Conservation (phyloP, 1,140 invertebrate genomes). For the Eciton burchellii region DNA sequence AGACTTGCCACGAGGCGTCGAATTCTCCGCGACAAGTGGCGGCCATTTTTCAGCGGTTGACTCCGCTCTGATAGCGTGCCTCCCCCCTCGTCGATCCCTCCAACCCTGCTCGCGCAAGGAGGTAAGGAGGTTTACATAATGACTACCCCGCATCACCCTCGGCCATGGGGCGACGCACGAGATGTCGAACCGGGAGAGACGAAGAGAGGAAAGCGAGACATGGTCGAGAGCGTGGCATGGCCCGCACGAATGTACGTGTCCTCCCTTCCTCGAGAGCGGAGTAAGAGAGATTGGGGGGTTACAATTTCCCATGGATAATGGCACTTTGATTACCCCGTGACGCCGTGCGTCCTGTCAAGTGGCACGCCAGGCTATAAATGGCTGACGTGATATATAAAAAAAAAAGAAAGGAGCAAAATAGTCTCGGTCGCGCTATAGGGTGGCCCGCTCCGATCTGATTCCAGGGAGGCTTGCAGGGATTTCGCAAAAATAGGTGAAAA, state of each 20-base stretch:
- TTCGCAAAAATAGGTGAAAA: too few species aligned
- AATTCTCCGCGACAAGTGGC: constrained; percentile 66
- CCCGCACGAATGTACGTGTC: constrained; percentile 55
- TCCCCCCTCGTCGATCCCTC: constrained; percentile 78
- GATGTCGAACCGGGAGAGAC: constrained; percentile 3
- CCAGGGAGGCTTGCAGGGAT: not conserved
- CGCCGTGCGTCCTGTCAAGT: constrained; percentile 82
- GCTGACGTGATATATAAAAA: constrained; percentile 70
- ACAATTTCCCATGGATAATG: constrained; percentile 85
- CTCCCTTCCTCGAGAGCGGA: constrained; percentile 41
- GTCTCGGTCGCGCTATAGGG: constrained; percentile 32
- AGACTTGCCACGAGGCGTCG: constrained; percentile 30
- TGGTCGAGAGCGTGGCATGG: constrained; percentile 37
- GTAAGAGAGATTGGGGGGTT: constrained; percentile 73
- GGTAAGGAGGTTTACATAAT: constrained; percentile 66
- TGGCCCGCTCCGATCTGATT: constrained; percentile 2
- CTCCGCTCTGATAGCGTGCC: constrained; percentile 79
- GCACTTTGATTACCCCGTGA: constrained; percentile 85
- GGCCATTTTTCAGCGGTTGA: constrained; percentile 81
- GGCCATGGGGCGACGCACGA: constrained; percentile 14
- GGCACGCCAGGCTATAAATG: constrained; percentile 77
- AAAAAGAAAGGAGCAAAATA: constrained; percentile 63
- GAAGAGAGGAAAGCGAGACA: constrained; percentile 35
- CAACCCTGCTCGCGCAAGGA: constrained; percentile 60
- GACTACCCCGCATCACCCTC: constrained; percentile 63